Conservation (phyloP, 2,888 invertebrate genomes). For the Drosophila infuscata region DNA sequence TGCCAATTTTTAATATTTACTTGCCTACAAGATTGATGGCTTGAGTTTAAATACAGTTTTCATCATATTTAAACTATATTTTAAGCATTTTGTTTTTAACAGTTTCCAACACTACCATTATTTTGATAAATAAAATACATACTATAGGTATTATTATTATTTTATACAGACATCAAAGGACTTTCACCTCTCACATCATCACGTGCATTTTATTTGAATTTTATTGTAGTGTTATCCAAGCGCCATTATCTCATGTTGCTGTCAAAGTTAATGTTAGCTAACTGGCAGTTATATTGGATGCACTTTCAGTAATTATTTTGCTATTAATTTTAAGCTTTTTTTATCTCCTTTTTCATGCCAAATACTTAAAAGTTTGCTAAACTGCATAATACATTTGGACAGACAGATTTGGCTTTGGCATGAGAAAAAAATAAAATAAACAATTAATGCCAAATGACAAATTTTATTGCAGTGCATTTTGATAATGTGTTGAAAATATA, state of each 20-base stretch:
- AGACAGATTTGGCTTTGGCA: background rate
- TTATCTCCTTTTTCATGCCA: background rate
- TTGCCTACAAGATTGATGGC: background rate
- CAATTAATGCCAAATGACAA: background rate
- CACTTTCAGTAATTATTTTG: background rate
- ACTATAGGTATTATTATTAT: background rate
- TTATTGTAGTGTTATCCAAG: background rate
- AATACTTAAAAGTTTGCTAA: background rate
- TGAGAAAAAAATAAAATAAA: background rate
- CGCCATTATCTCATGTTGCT: background rate
- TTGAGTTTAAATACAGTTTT: too few species aligned
- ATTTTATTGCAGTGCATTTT: slow-evolving; percentile 17
- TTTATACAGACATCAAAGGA: background rate
- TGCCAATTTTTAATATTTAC: background rate
- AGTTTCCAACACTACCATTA: background rate
- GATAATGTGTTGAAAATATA: slow-evolving; percentile 4
- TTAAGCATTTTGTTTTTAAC: background rate
- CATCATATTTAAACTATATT: background rate
- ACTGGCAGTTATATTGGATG: slow-evolving; percentile 15
- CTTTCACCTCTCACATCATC: slow-evolving; percentile 7
- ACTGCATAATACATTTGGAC: background rate
- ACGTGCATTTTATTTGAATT: background rate
- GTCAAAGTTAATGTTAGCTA: slow-evolving; percentile 29
- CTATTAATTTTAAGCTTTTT: background rate
- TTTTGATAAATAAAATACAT: background rate